phyloP scores from a whole-genome alignment of 2,113 vertebrate genomes.

The Grammomys surdaster region DNA sequence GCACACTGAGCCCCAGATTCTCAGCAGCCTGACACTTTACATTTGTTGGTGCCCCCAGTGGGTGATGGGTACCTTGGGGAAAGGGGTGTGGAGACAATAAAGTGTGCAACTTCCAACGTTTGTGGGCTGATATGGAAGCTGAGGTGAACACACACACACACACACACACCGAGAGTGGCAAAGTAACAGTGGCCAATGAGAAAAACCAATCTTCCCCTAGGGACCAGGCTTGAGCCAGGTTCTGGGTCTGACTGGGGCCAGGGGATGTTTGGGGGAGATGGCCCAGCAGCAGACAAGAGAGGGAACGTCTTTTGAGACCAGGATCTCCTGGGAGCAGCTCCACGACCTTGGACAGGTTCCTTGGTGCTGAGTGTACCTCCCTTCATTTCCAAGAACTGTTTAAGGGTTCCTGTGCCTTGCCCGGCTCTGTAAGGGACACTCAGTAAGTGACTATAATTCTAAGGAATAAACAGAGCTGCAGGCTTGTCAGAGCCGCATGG shows the following conservation, averaged over 20 bases:
- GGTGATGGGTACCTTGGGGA: not conserved
- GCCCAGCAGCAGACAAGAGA: not conserved
- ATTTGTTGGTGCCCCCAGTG: not conserved
- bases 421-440: not conserved
- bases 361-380: not conserved
- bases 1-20: not conserved
- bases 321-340: not conserved
- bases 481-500: no score
- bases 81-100: not conserved
- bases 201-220: not conserved
- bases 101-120: not conserved
- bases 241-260: not conserved
- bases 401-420: not conserved
- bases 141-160: no score
- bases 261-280: accelerated
- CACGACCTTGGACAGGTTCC: not conserved
- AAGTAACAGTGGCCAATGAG: not conserved
- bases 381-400: not conserved
- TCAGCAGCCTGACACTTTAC: not conserved
- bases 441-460: not conserved
- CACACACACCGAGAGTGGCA: not conserved
- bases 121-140: not conserved
- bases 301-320: not conserved
- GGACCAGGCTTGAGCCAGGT: not conserved
- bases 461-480: not conserved